These are phyloP conservation scores for Trachymyrmex septentrionalis DNA, from an alignment of 1,140 invertebrate species.

Conservation along the genomic window DNA sequence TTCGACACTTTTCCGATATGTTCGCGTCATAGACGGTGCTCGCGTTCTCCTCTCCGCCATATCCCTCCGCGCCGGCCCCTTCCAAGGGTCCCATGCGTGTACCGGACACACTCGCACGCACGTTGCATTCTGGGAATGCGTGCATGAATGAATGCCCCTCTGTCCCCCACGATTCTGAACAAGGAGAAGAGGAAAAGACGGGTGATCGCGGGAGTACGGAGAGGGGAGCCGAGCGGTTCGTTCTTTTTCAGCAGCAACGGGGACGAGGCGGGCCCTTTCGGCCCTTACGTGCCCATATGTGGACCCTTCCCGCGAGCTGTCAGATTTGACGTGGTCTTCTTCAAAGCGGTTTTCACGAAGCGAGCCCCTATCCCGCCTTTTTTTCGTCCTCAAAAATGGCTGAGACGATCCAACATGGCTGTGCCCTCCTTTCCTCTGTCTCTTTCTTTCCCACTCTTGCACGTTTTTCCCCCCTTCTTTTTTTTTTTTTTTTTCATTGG, in stretches of 20 bases:
- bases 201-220: conserved; percentile 30
- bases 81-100: conserved; percentile 31
- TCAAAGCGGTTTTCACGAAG: conserved; percentile 77
- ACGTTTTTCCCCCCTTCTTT: conserved; percentile 18
- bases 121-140: conserved; percentile 81
- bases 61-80: conserved; percentile 29
- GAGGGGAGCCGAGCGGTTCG: conserved; percentile 55
- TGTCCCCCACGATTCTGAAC: conserved; percentile 65
- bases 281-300: conserved; percentile 69
- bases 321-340: conserved; percentile 78
- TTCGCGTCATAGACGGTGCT: neutral
- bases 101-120: conserved; percentile 48
- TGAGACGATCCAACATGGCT: conserved; percentile 79
- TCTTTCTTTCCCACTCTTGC: conserved; percentile 33
- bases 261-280: conserved; percentile 72
- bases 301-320: conserved; percentile 75
- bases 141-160: conserved; percentile 84
- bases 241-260: conserved; percentile 73
- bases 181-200: conserved; percentile 56
- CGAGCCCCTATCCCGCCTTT: conserved; percentile 73
- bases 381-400: conserved; percentile 79
- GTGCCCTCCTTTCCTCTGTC: conserved; percentile 40
- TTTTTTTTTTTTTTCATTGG: conserved; percentile 33
- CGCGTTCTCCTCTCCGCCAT: conserved; percentile 52
- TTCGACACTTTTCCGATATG: neutral